A percentile compares a stretch with the other conserved stretches of the same genome.
Conservation (phyloP, 2,797 vertebrate genomes). For the Sphaeramia orbicularis region DNA sequence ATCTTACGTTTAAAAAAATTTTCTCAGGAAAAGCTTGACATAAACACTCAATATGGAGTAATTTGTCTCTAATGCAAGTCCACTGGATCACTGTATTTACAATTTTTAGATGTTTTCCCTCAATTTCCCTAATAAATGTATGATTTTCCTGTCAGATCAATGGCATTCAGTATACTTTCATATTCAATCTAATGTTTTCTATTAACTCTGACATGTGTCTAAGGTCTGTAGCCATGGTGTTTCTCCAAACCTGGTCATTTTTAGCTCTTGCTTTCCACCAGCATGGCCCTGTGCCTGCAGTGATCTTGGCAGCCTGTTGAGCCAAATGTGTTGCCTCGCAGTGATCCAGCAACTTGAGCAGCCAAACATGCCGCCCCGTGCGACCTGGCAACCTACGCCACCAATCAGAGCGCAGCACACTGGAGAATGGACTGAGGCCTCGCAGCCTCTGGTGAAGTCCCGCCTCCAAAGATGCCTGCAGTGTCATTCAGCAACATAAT, state of each 20-base stretch:
- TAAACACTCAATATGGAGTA: too few relatives aligned
- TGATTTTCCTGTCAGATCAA: too few relatives aligned
- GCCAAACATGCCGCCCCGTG: constrained; percentile 59
- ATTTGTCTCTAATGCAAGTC: too few relatives aligned
- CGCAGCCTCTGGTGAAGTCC: constrained; percentile 43
- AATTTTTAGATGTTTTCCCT: too few relatives aligned
- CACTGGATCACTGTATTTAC: too few relatives aligned
- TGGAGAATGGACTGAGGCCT: constrained; percentile 50
- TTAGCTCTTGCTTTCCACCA: constrained; percentile 24
- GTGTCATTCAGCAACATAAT: constrained; percentile 37
- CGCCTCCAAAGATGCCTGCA: constrained; percentile 17
- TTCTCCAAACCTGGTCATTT: constrained; percentile 25
- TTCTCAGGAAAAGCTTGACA: too few relatives aligned
- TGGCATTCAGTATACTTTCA: too few relatives aligned
- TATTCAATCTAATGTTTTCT: background rate
- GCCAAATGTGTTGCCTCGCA: constrained; percentile 57
- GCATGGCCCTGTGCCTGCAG: constrained; percentile 30
- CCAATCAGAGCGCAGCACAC: constrained; percentile 50
- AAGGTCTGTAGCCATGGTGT: constrained; percentile 6
- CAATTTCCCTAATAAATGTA: too few relatives aligned
- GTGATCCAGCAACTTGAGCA: constrained; percentile 60
- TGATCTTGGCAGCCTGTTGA: constrained; percentile 69
- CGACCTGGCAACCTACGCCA: constrained; percentile 63
- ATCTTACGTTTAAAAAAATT: too few relatives aligned
- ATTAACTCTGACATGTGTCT: background rate